Evolutionary conservation across 2,888 invertebrate genomes (phyloP).

Genomic region (Stramonita haemastoma): DNA sequence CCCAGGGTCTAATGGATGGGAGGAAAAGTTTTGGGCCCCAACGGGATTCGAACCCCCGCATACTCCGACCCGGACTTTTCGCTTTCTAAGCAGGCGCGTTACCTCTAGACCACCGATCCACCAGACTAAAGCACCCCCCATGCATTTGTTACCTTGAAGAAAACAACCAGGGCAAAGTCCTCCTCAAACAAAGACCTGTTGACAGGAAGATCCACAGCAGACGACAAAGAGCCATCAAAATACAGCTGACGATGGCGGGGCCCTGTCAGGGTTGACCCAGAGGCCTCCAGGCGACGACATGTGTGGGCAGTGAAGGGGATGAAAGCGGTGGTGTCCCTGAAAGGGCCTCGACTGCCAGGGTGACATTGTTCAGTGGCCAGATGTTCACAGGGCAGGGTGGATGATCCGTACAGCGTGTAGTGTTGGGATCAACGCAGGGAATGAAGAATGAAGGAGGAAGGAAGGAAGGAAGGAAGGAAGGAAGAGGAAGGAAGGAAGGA

Average conservation of each 20-base stretch:
- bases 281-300: background rate
- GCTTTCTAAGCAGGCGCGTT: no score
- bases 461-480: no score
- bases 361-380: constrained; percentile 24
- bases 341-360: background rate
- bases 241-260: background rate
- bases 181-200: background rate
- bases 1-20: no score
- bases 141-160: background rate
- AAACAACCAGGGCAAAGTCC: background rate
- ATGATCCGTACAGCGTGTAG: background rate
- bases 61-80: no score
- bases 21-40: no score
- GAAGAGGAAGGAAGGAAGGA: no score
- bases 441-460: background rate
- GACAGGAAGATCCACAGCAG: background rate
- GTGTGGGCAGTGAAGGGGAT: background rate
- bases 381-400: background rate
- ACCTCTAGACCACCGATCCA: no score
- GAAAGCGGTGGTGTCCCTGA: background rate
- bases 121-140: background rate
- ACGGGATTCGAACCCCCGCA: no score
- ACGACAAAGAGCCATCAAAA: constrained; percentile 3
- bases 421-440: background rate
- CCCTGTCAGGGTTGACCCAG: background rate